phyloP scores from a whole-genome alignment of 2,797 vertebrate species.

The Austrolebias charrua region DNA sequence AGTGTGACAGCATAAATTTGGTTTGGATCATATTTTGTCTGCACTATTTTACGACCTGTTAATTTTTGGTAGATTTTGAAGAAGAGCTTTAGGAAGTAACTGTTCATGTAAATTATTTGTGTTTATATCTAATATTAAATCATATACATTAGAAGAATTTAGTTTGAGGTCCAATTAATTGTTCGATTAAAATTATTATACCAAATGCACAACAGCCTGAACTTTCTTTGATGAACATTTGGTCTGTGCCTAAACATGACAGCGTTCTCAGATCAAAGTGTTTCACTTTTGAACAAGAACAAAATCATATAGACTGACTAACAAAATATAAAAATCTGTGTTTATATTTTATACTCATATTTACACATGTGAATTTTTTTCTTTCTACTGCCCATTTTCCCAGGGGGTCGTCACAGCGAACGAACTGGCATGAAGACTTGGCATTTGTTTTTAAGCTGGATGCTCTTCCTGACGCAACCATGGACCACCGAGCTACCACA shows the following conservation, averaged over 20 bases:
- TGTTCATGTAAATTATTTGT: not conserved
- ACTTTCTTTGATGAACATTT: constrained; percentile 48
- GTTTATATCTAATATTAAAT: constrained; percentile 39
- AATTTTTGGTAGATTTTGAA: not conserved
- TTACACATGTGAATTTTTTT: not conserved
- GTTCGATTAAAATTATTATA: constrained; percentile 66
- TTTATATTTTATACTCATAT: constrained; percentile 17
- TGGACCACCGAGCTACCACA: too few relatives aligned
- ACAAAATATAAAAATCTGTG: constrained; percentile 27
- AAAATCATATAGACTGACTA: constrained; percentile 43
- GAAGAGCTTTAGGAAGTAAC: not conserved
- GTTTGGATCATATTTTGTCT: not conserved
- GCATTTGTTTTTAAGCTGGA: too few relatives aligned
- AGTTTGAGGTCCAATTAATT: constrained; percentile 60
- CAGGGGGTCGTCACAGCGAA: too few relatives aligned
- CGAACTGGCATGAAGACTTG: too few relatives aligned
- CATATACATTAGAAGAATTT: constrained; percentile 47
- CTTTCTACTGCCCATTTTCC: too few relatives aligned
- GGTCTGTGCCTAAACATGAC: constrained; percentile 39
- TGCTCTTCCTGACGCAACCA: too few relatives aligned
- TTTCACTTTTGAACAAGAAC: constrained; percentile 43
- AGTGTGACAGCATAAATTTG: not conserved
- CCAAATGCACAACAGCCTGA: constrained; percentile 35
- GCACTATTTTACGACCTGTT: not conserved
- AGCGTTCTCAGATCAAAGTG: constrained; percentile 57